These are phyloP conservation scores for Catajapyx aquilonaris DNA, from an alignment of 1,140 invertebrate species.

Conservation along the genomic window DNA sequence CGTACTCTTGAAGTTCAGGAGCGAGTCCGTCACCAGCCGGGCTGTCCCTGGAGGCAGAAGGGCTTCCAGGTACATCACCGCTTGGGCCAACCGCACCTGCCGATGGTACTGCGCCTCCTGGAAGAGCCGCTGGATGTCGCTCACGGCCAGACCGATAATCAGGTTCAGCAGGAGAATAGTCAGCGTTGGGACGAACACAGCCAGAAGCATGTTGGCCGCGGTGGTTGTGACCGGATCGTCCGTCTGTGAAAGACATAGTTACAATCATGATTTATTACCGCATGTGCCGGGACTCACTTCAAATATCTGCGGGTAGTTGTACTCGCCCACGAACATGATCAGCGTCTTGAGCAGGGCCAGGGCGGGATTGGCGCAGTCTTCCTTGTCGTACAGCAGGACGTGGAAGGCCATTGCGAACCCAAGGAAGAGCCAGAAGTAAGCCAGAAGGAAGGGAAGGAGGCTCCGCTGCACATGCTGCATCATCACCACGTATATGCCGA, in stretches of 20 bases:
- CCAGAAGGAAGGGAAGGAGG: not conserved
- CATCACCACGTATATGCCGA: not conserved
- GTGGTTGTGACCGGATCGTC: not conserved
- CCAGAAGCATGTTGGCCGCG: not conserved
- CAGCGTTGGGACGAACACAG: not conserved
- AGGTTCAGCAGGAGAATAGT: not conserved
- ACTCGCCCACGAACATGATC: not conserved
- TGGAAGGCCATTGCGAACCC: not conserved
- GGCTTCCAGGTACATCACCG: not conserved
- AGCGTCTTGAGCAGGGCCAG: not conserved
- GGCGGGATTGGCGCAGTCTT: not conserved
- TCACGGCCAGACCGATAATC: not conserved
- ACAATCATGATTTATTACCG: not conserved
- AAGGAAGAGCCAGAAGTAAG: not conserved
- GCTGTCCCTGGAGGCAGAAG: not conserved
- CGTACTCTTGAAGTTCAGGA: not conserved
- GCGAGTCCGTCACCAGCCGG: not conserved
- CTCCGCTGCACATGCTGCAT: not conserved
- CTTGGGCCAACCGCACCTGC: not conserved
- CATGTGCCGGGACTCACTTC: not conserved
- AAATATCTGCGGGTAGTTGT: not conserved
- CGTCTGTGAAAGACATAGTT: not conserved
- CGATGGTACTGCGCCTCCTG: not conserved
- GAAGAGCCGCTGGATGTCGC: constrained; percentile 2
- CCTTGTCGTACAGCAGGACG: not conserved